Conservation (phyloP, 2,888 invertebrate genomes). For the Microchrysa polita region DNA sequence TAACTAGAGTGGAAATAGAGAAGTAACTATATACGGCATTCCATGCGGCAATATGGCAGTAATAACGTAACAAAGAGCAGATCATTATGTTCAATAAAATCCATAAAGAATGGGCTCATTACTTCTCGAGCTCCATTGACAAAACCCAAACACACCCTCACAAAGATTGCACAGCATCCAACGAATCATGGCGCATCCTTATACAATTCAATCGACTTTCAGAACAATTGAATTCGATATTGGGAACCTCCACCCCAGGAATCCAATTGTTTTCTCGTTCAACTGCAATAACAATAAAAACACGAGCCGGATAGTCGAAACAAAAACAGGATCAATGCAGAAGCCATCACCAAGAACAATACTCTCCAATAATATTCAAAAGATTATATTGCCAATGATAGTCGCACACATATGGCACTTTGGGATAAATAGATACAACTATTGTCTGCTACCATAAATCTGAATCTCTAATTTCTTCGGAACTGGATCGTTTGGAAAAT, state of each 20-base stretch:
- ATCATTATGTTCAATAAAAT: neutral
- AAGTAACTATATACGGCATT: neutral
- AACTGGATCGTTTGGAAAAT: no score
- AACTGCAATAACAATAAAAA: conserved; percentile 11
- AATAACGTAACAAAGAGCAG: neutral
- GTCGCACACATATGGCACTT: conserved; percentile 5
- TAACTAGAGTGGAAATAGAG: neutral
- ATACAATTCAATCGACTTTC: neutral
- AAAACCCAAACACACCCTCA: neutral
- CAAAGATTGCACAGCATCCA: neutral
- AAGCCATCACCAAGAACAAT: conserved; percentile 8
- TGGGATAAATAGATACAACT: conserved; percentile 3
- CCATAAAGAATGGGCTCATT: neutral
- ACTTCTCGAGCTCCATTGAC: conserved; percentile 6
- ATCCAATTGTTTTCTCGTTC: conserved; percentile 9
- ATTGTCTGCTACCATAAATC: neutral
- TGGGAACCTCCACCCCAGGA: neutral
- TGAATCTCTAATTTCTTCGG: neutral
- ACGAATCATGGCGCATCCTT: neutral
- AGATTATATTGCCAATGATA: conserved; percentile 5
- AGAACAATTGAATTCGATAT: neutral
- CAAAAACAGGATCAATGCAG: conserved; percentile 1
- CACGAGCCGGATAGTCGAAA: neutral
- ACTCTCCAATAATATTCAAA: conserved; percentile 5
- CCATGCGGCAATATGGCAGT: neutral